Percentiles rank a stretch among this genome's conserved stretches.
Conservation (phyloP, 2,888 invertebrate genomes). For the Dryobota labecula region DNA sequence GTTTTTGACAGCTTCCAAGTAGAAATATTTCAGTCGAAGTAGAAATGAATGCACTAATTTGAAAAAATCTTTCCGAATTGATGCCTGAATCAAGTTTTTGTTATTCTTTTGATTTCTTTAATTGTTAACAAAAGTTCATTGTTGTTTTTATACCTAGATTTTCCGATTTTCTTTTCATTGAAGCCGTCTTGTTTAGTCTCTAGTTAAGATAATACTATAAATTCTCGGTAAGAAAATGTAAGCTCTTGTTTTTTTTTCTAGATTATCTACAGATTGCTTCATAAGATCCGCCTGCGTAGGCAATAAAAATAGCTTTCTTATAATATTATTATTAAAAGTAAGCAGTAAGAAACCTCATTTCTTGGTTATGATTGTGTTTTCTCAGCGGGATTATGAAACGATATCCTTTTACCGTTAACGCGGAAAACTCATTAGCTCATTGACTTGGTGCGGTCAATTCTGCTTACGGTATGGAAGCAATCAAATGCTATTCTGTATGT, state of each 20-base stretch:
- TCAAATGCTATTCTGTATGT: conserved; percentile 61
- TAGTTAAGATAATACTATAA: conserved; percentile 3
- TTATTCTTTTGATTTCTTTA: neutral
- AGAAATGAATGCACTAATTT: neutral
- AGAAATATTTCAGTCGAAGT: neutral
- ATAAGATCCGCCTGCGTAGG: conserved; percentile 8
- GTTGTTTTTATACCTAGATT: conserved; percentile 5
- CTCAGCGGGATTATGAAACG: conserved; percentile 72
- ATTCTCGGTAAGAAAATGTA: conserved; percentile 22
- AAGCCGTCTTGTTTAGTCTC: conserved; percentile 1
- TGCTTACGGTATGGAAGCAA: conserved; percentile 63
- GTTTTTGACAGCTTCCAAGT: too few relatives aligned
- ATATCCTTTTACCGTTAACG: conserved; percentile 77
- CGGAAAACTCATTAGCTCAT: conserved; percentile 79
- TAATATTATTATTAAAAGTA: conserved; percentile 41
- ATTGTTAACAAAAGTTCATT: neutral
- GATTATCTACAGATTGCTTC: conserved; percentile 22
- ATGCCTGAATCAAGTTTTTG: neutral
- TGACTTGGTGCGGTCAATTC: conserved; percentile 67
- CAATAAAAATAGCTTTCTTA: conserved; percentile 29
- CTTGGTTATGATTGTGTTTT: conserved; percentile 68
- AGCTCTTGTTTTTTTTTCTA: conserved; percentile 18
- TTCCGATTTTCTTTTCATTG: conserved; percentile 17
- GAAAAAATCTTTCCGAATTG: neutral
- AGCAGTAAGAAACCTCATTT: conserved; percentile 57